Evolutionary conservation across 2,113 vertebrate genomes (phyloP).

Genomic region (Datnioides undecimradiatus): DNA sequence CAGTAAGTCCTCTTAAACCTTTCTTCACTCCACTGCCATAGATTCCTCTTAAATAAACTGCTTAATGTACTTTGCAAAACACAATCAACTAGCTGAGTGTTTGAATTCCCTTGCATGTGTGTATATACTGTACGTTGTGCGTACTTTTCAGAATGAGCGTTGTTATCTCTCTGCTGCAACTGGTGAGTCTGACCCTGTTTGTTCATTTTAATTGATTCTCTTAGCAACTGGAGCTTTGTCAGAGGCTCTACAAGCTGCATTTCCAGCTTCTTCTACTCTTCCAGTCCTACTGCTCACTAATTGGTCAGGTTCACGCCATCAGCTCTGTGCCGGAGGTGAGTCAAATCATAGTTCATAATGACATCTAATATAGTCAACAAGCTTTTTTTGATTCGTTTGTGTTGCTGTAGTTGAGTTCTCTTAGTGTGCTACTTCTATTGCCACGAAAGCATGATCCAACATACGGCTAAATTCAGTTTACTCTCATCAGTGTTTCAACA

Average conservation of each 20-base stretch:
- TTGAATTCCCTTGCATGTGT: conserved; percentile 32
- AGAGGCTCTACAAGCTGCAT: conserved; percentile 97
- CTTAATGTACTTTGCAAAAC: conserved; percentile 35
- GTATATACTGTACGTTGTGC: conserved; percentile 9
- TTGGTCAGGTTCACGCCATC: conserved; percentile 95
- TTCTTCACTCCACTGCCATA: conserved; percentile 75
- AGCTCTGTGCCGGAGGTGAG: conserved; percentile 96
- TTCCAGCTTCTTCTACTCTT: conserved; percentile 98
- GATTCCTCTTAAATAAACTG: conserved; percentile 37
- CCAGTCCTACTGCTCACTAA: conserved; percentile 99
- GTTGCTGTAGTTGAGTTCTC: background rate
- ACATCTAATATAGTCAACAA: background rate
- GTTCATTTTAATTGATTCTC: conserved; percentile 29
- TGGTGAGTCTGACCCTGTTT: conserved; percentile 49
- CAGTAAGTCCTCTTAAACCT: conserved; percentile 93
- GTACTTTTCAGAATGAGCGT: conserved; percentile 15
- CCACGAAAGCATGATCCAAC: background rate
- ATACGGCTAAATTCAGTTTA: background rate
- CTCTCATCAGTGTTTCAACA: background rate
- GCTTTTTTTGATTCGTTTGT: background rate
- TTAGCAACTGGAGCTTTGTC: conserved; percentile 98
- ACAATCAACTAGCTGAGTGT: background rate
- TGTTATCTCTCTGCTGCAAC: background rate
- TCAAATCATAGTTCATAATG: background rate
- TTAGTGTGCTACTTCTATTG: background rate